Base-by-base conservation (phyloP, 2,797 vertebrate species). In the Sebastes taczanowskii region DNA sequence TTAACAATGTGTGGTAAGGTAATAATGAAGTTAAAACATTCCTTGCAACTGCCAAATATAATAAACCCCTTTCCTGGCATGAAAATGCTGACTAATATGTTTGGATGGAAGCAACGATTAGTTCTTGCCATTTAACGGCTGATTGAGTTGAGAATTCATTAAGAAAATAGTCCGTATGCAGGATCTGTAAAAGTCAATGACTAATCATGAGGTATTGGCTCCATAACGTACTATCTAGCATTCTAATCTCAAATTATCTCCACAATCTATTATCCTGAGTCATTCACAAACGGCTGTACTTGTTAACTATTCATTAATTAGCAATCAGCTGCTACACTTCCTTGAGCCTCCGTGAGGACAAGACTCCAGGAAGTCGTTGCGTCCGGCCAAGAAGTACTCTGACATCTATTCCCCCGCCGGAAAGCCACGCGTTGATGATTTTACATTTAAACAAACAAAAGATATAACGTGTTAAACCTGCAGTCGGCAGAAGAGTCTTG, bases 361-460 rank as follows among this genome's bases (percentile, higher is more conserved):
- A 7, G 10, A 42, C 34, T 58, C 46, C 18, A 53, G 67, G 49
- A 71, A 56, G 27, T 55, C 4, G 2, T 5, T 52, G 22, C 4
- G 1, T 4, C 20, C 7, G 35, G 14, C 10, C n/a, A 20, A 14
- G 4, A 35, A 67, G 7, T 18, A 55, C 2, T 11, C 16, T 0
- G 14, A 18, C 11, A 60, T n/a, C 10, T 35, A 18, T 56, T 18
- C 13, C 10, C 30, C 16, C 7, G 0, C 0, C 23, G 0, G 53
- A 23, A 55, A 64, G 34, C 22, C 23, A 11, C 13, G 0, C 32
- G 14, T 42, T 16, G 38, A 42, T 16, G 38, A 0, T 42, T 42
- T 42, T 42, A 16, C 34, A 22, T 11, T 66, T 0, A 20, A 30
- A 7, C 30, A n/a, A 35, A 14, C 7, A 18, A 38, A 38, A 11